phyloP scores from a whole-genome alignment of 2,888 invertebrate species.

The Latrodectus hesperus region DNA sequence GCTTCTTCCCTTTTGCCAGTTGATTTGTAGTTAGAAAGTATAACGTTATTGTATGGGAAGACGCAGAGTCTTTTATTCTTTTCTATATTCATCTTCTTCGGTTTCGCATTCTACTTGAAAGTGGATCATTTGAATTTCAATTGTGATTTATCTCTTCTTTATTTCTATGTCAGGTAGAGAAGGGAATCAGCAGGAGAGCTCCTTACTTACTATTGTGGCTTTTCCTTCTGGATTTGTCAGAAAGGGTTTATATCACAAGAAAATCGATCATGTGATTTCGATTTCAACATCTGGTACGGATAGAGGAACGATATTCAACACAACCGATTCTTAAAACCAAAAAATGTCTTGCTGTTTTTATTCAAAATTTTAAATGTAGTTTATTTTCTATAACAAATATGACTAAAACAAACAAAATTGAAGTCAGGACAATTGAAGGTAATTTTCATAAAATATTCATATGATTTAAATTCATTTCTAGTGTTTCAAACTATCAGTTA shows the following conservation, averaged over 20 bases:
- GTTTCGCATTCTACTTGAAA: constrained; percentile 16
- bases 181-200: constrained; percentile 4
- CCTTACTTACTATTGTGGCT: constrained; percentile 5
- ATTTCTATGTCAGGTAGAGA: constrained; percentile 35
- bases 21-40: constrained; percentile 29
- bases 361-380: too few relatives aligned
- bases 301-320: too few relatives aligned
- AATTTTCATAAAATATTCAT: too few relatives aligned
- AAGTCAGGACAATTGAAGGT: too few relatives aligned
- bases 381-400: too few relatives aligned
- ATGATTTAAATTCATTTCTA: too few relatives aligned
- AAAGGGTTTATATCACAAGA: background rate
- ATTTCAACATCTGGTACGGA: too few relatives aligned
- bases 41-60: background rate
- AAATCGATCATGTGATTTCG: too few relatives aligned
- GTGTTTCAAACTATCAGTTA: too few relatives aligned
- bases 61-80: constrained; percentile 2
- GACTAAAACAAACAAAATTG: too few relatives aligned
- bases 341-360: too few relatives aligned
- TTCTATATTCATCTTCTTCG: constrained; percentile 18
- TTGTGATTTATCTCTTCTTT: constrained; percentile 41
- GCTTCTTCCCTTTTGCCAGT: constrained; percentile 13
- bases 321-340: too few relatives aligned
- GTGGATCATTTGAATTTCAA: constrained; percentile 53
- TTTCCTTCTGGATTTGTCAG: constrained; percentile 21